These are phyloP conservation scores for Choloepus hoffmanni DNA, from an alignment of 2,113 vertebrate genomes.

Conservation along the genomic window DNA sequence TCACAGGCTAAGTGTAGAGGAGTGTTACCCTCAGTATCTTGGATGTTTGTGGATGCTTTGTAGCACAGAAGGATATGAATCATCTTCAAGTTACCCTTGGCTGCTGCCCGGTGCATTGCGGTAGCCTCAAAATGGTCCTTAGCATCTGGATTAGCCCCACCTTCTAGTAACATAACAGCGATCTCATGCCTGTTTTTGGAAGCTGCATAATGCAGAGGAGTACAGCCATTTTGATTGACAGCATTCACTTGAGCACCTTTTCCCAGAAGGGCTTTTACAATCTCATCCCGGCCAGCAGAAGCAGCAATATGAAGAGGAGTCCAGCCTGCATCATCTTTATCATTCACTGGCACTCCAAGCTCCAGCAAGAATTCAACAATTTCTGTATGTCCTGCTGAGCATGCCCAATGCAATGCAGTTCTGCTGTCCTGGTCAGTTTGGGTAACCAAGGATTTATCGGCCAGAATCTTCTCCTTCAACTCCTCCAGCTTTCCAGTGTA, in stretches of 20 bases:
- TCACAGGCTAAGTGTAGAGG: conserved; percentile 97
- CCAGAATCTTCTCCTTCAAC: too few species aligned
- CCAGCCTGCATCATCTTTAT: conserved; percentile 88
- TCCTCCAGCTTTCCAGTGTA: too few species aligned
- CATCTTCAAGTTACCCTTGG: too few species aligned
- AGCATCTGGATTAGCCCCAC: conserved; percentile 84
- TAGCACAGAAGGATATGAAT: conserved; percentile 86
- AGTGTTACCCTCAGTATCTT: conserved; percentile 97
- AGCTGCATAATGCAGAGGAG: conserved; percentile 96
- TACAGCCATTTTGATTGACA: conserved; percentile 96
- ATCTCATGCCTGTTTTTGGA: conserved; percentile 98
- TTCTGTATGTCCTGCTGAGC: too few species aligned
- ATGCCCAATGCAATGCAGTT: too few species aligned
- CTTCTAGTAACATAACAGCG: conserved; percentile 93
- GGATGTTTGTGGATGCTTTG: conserved; percentile 95
- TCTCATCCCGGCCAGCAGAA: conserved; percentile 93
- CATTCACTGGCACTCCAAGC: too few species aligned
- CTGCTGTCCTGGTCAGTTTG: too few species aligned
- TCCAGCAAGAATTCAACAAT: too few species aligned
- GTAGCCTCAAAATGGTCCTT: too few species aligned
- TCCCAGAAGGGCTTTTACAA: conserved; percentile 44
- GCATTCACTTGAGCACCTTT: conserved; percentile 95
- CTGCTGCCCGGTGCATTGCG: too few species aligned
- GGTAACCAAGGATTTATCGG: too few species aligned
- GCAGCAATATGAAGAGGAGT: conserved; percentile 97